These are phyloP conservation scores for Ormyrus rosae DNA, from an alignment of 2,888 invertebrate genomes.

Conservation along the genomic window DNA sequence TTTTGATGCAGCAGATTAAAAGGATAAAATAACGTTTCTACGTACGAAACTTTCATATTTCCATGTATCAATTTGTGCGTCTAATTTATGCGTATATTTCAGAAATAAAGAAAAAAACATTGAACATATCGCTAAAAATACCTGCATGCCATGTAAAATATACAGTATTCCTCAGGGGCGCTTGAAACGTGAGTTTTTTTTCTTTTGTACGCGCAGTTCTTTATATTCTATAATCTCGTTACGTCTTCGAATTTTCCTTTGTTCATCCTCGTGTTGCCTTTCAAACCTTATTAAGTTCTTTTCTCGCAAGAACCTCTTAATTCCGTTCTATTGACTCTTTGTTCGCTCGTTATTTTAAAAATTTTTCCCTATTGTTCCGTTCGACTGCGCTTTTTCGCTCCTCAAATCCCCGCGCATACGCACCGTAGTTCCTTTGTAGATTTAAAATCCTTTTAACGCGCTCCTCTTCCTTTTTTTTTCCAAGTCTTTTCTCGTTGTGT, in stretches of 20 bases:
- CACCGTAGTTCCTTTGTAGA: neutral
- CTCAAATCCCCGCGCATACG: conserved; percentile 9
- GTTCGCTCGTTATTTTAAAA: conserved; percentile 36
- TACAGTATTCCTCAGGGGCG: too few relatives aligned
- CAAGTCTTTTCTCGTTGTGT: conserved; percentile 1
- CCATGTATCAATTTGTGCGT: too few relatives aligned
- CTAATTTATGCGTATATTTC: too few relatives aligned
- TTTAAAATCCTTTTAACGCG: conserved; percentile 49
- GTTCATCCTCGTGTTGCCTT: conserved; percentile 23
- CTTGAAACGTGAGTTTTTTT: neutral
- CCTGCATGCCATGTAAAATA: too few relatives aligned
- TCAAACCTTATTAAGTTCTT: conserved; percentile 40
- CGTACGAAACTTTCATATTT: too few relatives aligned
- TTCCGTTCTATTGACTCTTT: conserved; percentile 33
- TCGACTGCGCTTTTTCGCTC: conserved; percentile 37
- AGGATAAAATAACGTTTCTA: too few relatives aligned
- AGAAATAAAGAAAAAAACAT: too few relatives aligned
- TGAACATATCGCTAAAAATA: too few relatives aligned
- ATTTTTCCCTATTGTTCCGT: conserved; percentile 26
- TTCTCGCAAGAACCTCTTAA: conserved; percentile 21
- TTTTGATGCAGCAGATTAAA: too few relatives aligned
- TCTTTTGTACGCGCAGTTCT: neutral
- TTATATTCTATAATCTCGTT: conserved; percentile 42
- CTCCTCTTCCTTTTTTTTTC: conserved; percentile 13
- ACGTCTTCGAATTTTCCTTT: conserved; percentile 33